Base-by-base conservation (phyloP, 2,113 vertebrate species). In the Bubo scandiacus region DNA sequence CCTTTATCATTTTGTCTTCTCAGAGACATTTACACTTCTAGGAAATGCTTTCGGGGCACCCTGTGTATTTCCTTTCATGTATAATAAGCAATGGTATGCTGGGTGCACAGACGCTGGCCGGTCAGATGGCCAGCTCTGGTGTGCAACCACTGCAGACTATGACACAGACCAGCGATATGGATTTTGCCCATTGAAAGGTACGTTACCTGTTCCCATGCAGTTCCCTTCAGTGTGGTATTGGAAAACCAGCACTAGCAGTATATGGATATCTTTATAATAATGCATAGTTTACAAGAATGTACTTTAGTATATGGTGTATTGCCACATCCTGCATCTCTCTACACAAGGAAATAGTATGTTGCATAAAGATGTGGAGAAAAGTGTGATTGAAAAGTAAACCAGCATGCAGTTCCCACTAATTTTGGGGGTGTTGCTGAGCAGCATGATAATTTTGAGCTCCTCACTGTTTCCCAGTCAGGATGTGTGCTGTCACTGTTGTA, bases 41-140 rank as follows among this genome's bases (percentile, higher is more conserved):
- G 99, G 99, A 13, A 99, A 99, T 66, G 87, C 98, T 4, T 99
- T 99, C 0, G 99, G 99, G 47, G 96, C 81, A 0, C 97, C 98
- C 2, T 99, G 99, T 61, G 98, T 98, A 4, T 99, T 99, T 80
- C 99, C 99, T 1, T 99, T 99, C 96, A 92, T 96, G 95, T 99
- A 97, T 90, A 0, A 2, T 0, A 51, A 91, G 15, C 98, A 97
- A 30, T 99, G 98, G 99, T 98, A 98, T 0, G 95, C 98, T 0
- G 96, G 98, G 26, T 99, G 99, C 96, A 99, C 98, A 1, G 82
- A 27, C 1, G 98, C 90, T 0, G 99, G 99, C 1, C 96, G 98
- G 9, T 15, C 98, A 0, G 99, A 99, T 0, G 98, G 98, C 15
- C 74, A 95, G 26, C 97, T 97, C 26, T 99, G 99, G 99, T 99